Percentiles rank a stretch among this genome's conserved stretches.
Conservation (phyloP, 2,797 vertebrate species). For the Falco peregrinus region DNA sequence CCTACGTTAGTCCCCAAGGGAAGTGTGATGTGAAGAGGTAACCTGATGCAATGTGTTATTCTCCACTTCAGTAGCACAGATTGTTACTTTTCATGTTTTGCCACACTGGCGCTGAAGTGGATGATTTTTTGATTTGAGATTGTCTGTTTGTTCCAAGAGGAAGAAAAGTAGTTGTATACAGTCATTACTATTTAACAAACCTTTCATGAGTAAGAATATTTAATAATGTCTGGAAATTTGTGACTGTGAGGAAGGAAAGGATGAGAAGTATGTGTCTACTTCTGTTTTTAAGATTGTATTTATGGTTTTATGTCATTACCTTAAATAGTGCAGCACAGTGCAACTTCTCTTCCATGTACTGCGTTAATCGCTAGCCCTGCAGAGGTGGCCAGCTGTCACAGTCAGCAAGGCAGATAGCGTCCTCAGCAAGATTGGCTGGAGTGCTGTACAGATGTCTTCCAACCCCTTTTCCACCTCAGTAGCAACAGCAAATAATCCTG, state of each 20-base stretch:
- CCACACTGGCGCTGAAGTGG: fast-evolving
- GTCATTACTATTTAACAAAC: background rate
- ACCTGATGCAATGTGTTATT: background rate
- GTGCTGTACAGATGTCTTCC: fast-evolving
- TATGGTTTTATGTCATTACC: background rate
- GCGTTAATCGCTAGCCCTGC: background rate
- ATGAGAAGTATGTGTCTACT: background rate
- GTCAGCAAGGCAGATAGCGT: background rate
- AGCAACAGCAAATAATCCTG: background rate
- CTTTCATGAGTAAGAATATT: background rate
- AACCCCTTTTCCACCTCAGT: background rate
- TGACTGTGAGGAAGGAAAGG: background rate
- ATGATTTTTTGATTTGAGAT: background rate
- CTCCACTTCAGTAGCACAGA: fast-evolving
- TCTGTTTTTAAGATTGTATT: background rate
- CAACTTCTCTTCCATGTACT: background rate
- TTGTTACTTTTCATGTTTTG: fast-evolving
- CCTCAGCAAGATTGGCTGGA: background rate
- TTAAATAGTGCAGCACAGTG: background rate
- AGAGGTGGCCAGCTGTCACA: background rate
- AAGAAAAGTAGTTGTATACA: too few species aligned
- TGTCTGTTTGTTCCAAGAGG: too few species aligned
- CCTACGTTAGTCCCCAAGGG: fast-evolving
- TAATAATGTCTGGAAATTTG: background rate
- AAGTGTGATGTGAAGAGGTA: background rate